Base-by-base conservation (phyloP, 1,140 invertebrate species). In the Calliphora vicina region DNA sequence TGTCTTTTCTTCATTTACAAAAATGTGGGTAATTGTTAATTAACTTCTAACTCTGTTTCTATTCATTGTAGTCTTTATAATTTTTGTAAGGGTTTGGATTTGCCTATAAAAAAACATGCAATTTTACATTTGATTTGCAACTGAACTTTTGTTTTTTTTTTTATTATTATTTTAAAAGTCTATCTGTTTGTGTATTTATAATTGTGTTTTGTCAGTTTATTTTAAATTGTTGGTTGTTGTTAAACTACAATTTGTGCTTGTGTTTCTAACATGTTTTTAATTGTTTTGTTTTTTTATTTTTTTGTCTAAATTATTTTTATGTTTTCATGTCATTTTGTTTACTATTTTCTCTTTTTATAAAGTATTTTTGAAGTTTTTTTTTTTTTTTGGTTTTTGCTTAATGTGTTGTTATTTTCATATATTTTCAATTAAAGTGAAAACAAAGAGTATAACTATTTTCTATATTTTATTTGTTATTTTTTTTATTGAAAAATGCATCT, bases 401-500 rank as follows among this genome's bases (percentile, higher is more conserved):
- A 8, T 35, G 29, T 35, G 29, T 74, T 76, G n/a, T 76, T 76
- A 35, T 76, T 76, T n/a, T 76, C 17, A 25, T 57, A n/a, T 17
- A 57, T n/a, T 42, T 76, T 76, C n/a, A 42, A 76, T 42, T 17
- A 76, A 72, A 72, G 17, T 76, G 50, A 17, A 35, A 35, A 35
- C 35, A 35, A 35, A 50, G n/a, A 45, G 8, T 43, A 9, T 76
- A 42, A 42, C 2, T 43, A 13, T 78, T 15, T 42, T 3, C 10
- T 76, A n/a, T 17, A 50, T 50, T 17, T 29, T 20, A 42, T 35
- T 76, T 20, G 1, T n/a, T 42, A n/a, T 35, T 76, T 6, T 35
- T 73, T 76, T 78, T 78, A 78, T 78, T 78, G 42, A 43, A 78
- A 78, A 78, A 78, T 78, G 74, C 74, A 20, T 43, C 9, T 78